Evolutionary conservation across 37 sponge, comb jelly and placozoan species (phyloP).

Genomic region (Ephydatia muelleri): DNA sequence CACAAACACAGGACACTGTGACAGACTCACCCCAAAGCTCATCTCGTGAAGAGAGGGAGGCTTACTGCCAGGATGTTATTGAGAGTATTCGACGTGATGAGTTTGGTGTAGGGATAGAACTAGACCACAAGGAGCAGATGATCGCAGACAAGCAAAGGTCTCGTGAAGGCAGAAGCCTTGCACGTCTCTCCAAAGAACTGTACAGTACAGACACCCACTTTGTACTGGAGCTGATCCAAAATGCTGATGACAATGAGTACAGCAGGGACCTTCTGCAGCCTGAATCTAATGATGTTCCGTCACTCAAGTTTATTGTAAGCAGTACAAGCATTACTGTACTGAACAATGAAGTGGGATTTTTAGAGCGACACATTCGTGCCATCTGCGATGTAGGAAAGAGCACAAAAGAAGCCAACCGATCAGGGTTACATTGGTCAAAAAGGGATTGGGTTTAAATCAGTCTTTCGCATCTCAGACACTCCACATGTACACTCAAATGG

Average conservation of each 20-base stretch:
- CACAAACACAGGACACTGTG: not conserved
- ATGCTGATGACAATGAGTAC: slow-evolving; percentile 75
- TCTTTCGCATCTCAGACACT: slow-evolving; percentile 62
- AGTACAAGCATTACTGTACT: slow-evolving; percentile 22
- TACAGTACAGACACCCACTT: slow-evolving; percentile 81
- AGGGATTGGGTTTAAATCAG: slow-evolving; percentile 78
- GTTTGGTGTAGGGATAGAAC: slow-evolving; percentile 60
- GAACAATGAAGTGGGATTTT: slow-evolving; percentile 73
- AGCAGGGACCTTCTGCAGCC: not conserved
- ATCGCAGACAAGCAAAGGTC: slow-evolving; percentile 44
- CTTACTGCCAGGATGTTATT: slow-evolving; percentile 10
- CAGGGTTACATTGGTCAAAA: slow-evolving; percentile 76
- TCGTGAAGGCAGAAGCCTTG: slow-evolving; percentile 57
- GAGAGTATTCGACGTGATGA: slow-evolving; percentile 49
- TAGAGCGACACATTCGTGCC: slow-evolving; percentile 61
- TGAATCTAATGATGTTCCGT: slow-evolving; percentile 12
- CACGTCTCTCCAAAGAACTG: slow-evolving; percentile 66
- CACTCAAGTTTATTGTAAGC: slow-evolving; percentile 52
- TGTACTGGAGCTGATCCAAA: slow-evolving; percentile 74
- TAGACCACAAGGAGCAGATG: slow-evolving; percentile 26
- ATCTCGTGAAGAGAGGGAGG: slow-evolving; percentile 13
- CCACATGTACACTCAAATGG: slow-evolving; percentile 69
- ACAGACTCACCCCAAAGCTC: not conserved
- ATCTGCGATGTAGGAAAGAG: slow-evolving; percentile 72
- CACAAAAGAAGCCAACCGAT: slow-evolving; percentile 54